These are phyloP conservation scores for Dynastes hyllus DNA, from an alignment of 2,888 invertebrate species.

Conservation along the genomic window DNA sequence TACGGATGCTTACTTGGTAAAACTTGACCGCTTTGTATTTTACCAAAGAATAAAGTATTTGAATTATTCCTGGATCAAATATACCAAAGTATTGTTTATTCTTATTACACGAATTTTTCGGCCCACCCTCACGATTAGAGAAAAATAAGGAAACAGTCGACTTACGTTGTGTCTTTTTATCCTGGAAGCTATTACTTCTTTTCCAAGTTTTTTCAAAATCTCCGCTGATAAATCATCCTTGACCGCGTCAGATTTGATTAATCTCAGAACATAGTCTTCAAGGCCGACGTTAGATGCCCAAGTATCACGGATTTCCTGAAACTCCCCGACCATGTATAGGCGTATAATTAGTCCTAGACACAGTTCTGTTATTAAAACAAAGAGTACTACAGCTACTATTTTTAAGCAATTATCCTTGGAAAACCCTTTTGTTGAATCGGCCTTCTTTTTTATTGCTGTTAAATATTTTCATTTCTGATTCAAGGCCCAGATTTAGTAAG, in stretches of 20 bases:
- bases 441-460: neutral
- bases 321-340: neutral
- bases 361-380: constrained; percentile 23
- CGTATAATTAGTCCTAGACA: neutral
- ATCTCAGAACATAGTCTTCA: neutral
- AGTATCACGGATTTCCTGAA: neutral
- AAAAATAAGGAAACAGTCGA: neutral
- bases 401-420: neutral
- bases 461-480: too few relatives aligned
- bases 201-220: neutral
- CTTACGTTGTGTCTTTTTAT: constrained; percentile 12
- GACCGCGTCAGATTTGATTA: neutral
- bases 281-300: neutral
- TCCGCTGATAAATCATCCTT: neutral
- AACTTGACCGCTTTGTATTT: too few relatives aligned
- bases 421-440: neutral
- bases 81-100: too few relatives aligned
- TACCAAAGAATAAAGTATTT: too few relatives aligned
- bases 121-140: too few relatives aligned
- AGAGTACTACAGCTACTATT: neutral
- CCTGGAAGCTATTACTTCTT: neutral
- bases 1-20: too few relatives aligned
- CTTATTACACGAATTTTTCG: too few relatives aligned
- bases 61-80: too few relatives aligned
- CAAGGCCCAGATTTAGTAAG: too few relatives aligned